Evolutionary conservation across 2,888 invertebrate species (phyloP).

Genomic region (Allacma fusca): DNA sequence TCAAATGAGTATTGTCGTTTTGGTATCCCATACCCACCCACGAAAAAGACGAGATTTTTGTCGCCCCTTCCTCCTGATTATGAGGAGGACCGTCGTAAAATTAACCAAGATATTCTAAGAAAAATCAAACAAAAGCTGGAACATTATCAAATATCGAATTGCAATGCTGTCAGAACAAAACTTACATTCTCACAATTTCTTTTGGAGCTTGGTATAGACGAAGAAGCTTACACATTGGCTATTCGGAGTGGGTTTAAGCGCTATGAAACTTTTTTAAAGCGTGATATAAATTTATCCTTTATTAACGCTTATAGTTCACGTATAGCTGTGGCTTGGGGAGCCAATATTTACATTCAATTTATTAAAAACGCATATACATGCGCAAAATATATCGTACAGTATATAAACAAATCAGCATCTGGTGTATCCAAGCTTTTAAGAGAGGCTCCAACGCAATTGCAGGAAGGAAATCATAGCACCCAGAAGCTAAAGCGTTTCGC

Average conservation of each 20-base stretch:
- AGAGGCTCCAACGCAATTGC: too few relatives aligned
- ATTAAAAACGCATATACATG: too few relatives aligned
- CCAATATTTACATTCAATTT: too few relatives aligned
- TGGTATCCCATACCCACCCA: slow-evolving; percentile 26
- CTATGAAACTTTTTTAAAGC: slow-evolving; percentile 56
- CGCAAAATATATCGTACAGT: too few relatives aligned
- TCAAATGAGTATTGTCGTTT: slow-evolving; percentile 32
- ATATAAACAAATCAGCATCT: too few relatives aligned
- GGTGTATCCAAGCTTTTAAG: too few relatives aligned
- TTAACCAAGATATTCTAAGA: not conserved
- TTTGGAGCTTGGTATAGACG: slow-evolving; percentile 36
- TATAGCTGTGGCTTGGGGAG: too few relatives aligned
- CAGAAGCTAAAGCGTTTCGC: too few relatives aligned
- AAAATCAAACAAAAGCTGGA: not conserved
- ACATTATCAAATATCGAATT: not conserved
- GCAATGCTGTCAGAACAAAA: too few relatives aligned
- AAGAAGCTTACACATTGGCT: slow-evolving; percentile 47
- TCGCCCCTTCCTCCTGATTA: not conserved
- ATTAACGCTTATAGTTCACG: slow-evolving; percentile 34
- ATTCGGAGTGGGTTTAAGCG: slow-evolving; percentile 49
- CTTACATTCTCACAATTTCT: slow-evolving; percentile 48
- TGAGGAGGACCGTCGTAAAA: not conserved
- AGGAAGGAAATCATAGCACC: too few relatives aligned
- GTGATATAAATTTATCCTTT: slow-evolving; percentile 50
- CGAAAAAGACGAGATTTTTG: not conserved